These are phyloP conservation scores for Melipona quadrifasciata DNA, from an alignment of 1,140 invertebrate genomes.

Conservation along the genomic window DNA sequence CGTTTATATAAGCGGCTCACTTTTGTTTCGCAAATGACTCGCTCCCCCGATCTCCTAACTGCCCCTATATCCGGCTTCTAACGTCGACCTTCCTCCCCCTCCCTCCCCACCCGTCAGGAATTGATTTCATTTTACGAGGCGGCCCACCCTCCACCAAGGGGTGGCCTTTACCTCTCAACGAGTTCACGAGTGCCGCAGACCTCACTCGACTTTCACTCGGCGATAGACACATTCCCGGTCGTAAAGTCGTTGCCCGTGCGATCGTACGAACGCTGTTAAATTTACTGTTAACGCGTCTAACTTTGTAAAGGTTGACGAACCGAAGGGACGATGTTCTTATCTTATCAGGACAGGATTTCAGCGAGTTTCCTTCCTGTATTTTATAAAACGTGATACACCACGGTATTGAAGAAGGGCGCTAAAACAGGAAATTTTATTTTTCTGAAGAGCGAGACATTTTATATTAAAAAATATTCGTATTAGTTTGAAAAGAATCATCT, in stretches of 20 bases:
- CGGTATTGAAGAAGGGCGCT: too few relatives aligned
- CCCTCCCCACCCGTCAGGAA: slow-evolving; percentile 34
- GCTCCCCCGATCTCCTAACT: slow-evolving; percentile 44
- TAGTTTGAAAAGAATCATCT: too few relatives aligned
- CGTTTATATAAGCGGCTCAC: slow-evolving; percentile 34
- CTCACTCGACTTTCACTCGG: neutral
- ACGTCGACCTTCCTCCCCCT: slow-evolving; percentile 26
- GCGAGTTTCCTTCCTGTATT: too few relatives aligned
- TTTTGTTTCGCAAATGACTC: slow-evolving; percentile 53
- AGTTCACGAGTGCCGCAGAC: slow-evolving; percentile 9
- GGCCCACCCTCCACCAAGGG: slow-evolving; percentile 9
- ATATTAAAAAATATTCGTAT: too few relatives aligned
- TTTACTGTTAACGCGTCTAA: slow-evolving; percentile 36
- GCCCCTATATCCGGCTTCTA: slow-evolving; percentile 38
- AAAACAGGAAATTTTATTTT: too few relatives aligned
- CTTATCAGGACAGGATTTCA: neutral
- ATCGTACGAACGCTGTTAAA: slow-evolving; percentile 14
- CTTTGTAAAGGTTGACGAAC: slow-evolving; percentile 14
- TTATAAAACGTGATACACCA: neutral
- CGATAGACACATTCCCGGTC: slow-evolving; percentile 34
- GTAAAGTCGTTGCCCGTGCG: slow-evolving; percentile 29
- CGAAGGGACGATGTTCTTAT: neutral
- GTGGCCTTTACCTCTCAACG: slow-evolving; percentile 12
- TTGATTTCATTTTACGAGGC: slow-evolving; percentile 66
- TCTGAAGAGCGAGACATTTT: too few relatives aligned